Percentiles rank a stretch among this genome's conserved stretches.
These are phyloP conservation scores for Synanthedon tipuliformis DNA, from an alignment of 2,888 invertebrate species.

Conservation along the genomic window DNA sequence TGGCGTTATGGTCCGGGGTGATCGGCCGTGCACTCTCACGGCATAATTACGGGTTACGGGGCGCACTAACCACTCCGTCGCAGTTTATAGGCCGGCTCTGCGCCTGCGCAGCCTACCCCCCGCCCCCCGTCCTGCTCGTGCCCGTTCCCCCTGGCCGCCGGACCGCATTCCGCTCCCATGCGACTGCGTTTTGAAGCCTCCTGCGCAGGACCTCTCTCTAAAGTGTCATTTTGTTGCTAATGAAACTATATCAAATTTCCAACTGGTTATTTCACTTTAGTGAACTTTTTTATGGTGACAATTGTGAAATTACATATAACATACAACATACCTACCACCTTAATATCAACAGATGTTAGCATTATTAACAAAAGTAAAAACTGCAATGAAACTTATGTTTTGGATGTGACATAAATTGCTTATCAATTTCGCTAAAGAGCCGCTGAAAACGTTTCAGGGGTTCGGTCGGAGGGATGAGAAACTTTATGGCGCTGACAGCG, in stretches of 20 bases:
- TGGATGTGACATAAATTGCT: too few species aligned
- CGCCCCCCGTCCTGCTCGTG: conserved; percentile 5
- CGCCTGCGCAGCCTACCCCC: conserved; percentile 19
- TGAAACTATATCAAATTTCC: background rate
- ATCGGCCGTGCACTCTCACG: conserved; percentile 55
- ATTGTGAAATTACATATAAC: too few species aligned
- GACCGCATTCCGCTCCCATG: conserved; percentile 70
- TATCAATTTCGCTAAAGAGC: too few species aligned
- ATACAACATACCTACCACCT: too few species aligned
- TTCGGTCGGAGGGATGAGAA: too few species aligned
- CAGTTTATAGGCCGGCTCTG: conserved; percentile 54
- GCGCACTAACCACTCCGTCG: conserved; percentile 25
- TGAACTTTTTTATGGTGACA: too few species aligned
- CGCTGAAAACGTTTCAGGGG: too few species aligned
- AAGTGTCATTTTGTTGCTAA: conserved; percentile 43
- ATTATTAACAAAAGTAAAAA: too few species aligned
- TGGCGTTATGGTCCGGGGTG: conserved; percentile 45
- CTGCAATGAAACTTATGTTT: too few species aligned
- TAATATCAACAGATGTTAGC: too few species aligned
- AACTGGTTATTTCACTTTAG: background rate
- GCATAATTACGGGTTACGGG: conserved; percentile 35
- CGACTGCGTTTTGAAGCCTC: conserved; percentile 56
- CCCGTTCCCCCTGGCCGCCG: conserved; percentile 27
- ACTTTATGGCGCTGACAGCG: too few species aligned
- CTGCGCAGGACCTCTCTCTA: conserved; percentile 46